Evolutionary conservation across 2,113 vertebrate species (phyloP), one percentile per base, ranked within the genome.

Genomic region (Melanocharis versteri): DNA sequence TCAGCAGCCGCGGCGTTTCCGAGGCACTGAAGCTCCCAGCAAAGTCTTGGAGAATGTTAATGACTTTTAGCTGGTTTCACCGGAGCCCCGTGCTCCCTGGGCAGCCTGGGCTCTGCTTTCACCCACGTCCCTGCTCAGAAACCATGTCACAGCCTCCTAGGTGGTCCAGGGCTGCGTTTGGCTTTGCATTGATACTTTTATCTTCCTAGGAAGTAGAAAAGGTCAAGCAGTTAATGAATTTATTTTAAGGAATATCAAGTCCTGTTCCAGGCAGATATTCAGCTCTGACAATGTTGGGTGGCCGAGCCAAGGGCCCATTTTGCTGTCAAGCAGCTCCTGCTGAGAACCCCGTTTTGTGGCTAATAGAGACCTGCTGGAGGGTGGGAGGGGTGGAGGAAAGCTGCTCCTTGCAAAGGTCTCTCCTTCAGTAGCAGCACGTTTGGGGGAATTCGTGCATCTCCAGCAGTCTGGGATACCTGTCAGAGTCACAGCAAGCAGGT

Each of bases 221-320:
- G 95, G 94, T 98, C 97, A 98, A 98, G 97, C 98, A 98, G 98
- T 97, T 94, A 98, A 98, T 98, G 98, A 98, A 98, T 95, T 96
- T 96, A 82, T 92, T 97, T 96, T 98, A 97, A 98, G 98, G 97
- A 95, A 93, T 97, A 97, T 97, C 98, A 97, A 98, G 97, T 96
- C 95, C 95, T 94, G 95, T 97, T 98, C 97, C 98, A 98, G 98
- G 80, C 95, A 95, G 95, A 97, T 91, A 91, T 72, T 96, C 96
- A 95, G 79, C 72, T 84, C 56, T 90, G 89, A 95, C 96, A 97
- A 90, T 94, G 70, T 9, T 7, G 60, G 50, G 26, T 87, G 97
- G 96, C 98, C 97, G 95, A 91, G 96, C 96, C 97, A 97, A 96
- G 78, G 60, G 70, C 62, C 39, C 9, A 11, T 94, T 97, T 94